These are phyloP conservation scores for Charanyca ferruginea DNA, from an alignment of 2,888 invertebrate species.

Conservation along the genomic window DNA sequence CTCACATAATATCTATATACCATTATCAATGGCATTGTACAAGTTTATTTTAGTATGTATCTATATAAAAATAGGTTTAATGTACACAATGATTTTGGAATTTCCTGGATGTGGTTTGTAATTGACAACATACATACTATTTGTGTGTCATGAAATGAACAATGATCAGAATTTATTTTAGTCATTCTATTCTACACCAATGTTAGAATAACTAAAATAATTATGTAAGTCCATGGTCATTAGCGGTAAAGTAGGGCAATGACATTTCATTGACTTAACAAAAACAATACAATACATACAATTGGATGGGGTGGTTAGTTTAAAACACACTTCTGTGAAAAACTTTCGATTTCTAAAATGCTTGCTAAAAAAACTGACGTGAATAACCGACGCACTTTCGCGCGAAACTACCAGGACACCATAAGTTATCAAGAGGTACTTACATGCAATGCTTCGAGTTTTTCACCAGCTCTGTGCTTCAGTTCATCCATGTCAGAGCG, in stretches of 20 bases:
- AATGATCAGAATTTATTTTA: neutral
- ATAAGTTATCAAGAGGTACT: conserved; percentile 75
- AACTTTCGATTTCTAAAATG: conserved; percentile 53
- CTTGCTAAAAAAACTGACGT: conserved; percentile 66
- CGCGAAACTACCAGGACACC: conserved; percentile 76
- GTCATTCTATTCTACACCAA: too few relatives aligned
- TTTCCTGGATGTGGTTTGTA: conserved; percentile 8
- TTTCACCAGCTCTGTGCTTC: conserved; percentile 86
- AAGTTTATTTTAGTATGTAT: neutral
- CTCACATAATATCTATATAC: neutral
- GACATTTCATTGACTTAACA: conserved; percentile 71
- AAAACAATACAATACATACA: too few relatives aligned
- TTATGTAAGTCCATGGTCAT: conserved; percentile 83
- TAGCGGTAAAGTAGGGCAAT: conserved; percentile 69
- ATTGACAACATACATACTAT: neutral
- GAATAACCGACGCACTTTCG: conserved; percentile 73
- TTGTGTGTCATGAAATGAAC: conserved; percentile 3
- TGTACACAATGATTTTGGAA: too few relatives aligned
- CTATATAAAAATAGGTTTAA: neutral
- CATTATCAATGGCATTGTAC: neutral
- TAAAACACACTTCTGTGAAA: conserved; percentile 18
- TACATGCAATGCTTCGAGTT: conserved; percentile 88
- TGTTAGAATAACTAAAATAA: conserved; percentile 43
- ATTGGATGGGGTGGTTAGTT: conserved; percentile 24
- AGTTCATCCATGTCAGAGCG: conserved; percentile 86